Evolutionary conservation across 2,888 invertebrate genomes (phyloP).

Genomic region (Heliconius ethilla): DNA sequence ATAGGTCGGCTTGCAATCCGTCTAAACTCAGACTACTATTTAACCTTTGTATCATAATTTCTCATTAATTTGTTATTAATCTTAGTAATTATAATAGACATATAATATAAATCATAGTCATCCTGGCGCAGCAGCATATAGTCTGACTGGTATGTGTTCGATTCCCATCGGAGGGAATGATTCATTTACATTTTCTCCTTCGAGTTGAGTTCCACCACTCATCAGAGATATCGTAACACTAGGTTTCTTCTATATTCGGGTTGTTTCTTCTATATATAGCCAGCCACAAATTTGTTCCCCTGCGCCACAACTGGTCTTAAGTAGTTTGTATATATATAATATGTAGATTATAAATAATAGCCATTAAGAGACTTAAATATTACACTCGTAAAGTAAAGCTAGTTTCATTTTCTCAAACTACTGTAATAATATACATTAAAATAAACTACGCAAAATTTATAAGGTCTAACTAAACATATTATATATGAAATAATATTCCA

Average conservation of each 20-base stretch:
- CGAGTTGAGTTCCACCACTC: no score
- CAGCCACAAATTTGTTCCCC: no score
- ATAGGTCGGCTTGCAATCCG: neutral
- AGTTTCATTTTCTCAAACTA: neutral
- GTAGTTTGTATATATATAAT: no score
- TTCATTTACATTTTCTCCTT: no score
- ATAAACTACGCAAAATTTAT: neutral
- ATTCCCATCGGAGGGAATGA: no score
- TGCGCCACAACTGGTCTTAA: no score
- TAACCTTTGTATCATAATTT: neutral
- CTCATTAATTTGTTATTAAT: neutral
- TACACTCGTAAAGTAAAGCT: neutral
- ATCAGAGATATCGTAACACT: no score
- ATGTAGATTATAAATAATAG: no score
- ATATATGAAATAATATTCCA: constrained; percentile 10
- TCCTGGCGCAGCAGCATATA: neutral
- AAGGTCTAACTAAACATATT: neutral
- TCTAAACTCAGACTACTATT: constrained; percentile 4
- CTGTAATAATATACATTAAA: neutral
- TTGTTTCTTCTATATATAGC: no score
- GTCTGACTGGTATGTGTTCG: no score
- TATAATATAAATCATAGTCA: neutral
- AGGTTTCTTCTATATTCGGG: no score
- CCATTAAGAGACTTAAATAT: neutral
- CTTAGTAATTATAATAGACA: neutral